phyloP scores from a whole-genome alignment of 2,113 vertebrate species.

The Otocyon megalotis region DNA sequence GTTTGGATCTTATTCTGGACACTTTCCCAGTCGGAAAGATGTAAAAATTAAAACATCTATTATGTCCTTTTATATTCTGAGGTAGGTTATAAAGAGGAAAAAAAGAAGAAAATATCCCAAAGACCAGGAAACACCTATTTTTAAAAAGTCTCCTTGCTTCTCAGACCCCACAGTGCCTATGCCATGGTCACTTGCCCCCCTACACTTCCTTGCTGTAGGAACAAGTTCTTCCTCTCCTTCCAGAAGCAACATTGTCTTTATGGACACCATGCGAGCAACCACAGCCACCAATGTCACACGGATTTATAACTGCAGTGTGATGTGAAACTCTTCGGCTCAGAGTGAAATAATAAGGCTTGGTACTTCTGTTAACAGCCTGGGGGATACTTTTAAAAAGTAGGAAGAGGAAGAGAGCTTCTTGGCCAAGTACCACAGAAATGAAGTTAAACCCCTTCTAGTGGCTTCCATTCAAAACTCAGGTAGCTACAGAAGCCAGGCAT shows the following conservation, averaged over 20 bases:
- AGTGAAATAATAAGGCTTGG: neutral
- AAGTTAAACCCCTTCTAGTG: neutral
- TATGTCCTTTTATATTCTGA: constrained; percentile 78
- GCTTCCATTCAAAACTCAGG: neutral
- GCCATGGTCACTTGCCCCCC: accelerated
- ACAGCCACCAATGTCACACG: accelerated
- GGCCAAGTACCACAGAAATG: accelerated
- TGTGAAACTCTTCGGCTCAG: accelerated
- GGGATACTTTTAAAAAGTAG: neutral
- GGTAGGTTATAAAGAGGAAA: constrained; percentile 66
- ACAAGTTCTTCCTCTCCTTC: no score
- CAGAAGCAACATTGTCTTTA: neutral
- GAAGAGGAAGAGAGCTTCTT: neutral
- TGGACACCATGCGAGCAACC: neutral
- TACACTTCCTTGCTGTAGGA: accelerated
- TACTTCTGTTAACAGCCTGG: neutral
- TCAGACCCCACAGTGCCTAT: accelerated
- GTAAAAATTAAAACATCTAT: constrained; percentile 80
- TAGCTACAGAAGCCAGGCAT: neutral
- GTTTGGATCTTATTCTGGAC: constrained; percentile 86
- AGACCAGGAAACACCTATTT: neutral
- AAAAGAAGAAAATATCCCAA: constrained; percentile 43
- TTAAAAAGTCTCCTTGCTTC: neutral
- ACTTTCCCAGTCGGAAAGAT: constrained; percentile 80
- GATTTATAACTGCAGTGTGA: no score